Conservation (phyloP, 2,797 vertebrate genomes). For the Coranthus polyacanthus region DNA sequence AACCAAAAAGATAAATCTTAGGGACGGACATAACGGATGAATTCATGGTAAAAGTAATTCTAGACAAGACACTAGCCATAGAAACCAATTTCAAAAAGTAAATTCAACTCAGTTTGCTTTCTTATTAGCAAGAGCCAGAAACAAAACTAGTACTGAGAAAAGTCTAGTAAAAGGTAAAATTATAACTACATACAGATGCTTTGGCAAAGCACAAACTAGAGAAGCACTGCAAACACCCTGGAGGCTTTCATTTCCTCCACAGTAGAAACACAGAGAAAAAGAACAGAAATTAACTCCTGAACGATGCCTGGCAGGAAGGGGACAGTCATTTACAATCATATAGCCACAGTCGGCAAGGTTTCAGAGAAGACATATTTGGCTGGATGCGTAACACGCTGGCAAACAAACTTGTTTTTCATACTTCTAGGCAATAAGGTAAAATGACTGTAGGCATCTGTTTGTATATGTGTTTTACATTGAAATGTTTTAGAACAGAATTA, state of each 20-base stretch:
- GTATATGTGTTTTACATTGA: slow-evolving; percentile 2
- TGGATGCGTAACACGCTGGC: too few species aligned
- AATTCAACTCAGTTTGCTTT: slow-evolving; percentile 10
- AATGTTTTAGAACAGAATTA: not conserved
- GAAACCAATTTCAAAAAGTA: slow-evolving; percentile 10
- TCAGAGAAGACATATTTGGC: slow-evolving; percentile 8
- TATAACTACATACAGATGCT: not conserved
- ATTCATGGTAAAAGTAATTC: not conserved
- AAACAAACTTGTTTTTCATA: too few species aligned
- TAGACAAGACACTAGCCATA: not conserved
- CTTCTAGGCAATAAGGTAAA: too few species aligned
- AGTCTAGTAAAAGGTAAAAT: not conserved
- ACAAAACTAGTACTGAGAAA: not conserved
- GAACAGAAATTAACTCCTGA: not conserved
- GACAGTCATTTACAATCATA: slow-evolving; percentile 12
- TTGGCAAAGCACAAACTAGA: slow-evolving; percentile 5
- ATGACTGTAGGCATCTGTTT: slow-evolving; percentile 6
- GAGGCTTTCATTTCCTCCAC: slow-evolving; percentile 4
- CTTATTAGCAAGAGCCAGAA: slow-evolving; percentile 22
- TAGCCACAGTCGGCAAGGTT: not conserved
- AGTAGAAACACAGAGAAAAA: slow-evolving; percentile 3
- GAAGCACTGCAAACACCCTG: not conserved
- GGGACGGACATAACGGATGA: not conserved
- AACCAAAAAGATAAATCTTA: not conserved
- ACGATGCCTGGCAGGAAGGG: slow-evolving; percentile 1